Base-by-base conservation (phyloP, 2,797 vertebrate species). In the Helarctos malayanus region DNA sequence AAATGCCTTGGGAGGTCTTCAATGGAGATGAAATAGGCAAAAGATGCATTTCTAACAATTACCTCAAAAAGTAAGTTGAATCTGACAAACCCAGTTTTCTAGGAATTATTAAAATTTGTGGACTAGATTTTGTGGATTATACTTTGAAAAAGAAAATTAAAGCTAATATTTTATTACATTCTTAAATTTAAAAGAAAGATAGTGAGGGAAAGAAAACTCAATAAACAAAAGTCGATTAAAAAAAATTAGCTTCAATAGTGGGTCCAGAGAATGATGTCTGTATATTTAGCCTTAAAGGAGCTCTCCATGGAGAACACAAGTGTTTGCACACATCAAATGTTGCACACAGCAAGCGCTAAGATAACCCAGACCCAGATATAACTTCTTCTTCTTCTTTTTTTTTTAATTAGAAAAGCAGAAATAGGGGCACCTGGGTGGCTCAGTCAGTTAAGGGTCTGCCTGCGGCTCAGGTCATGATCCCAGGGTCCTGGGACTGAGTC, bases 71-170 rank as follows among this genome's bases (percentile, higher is more conserved):
- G 29, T 78, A 63, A 93, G 69, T 68, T 97, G 63, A 29, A 71
- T 80, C 32, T 88, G 68, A 83, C 61, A 93, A 27, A 73, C 21
- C 32, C 12, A 93, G 32, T 80, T 83, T 61, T 90, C 52, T 49
- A 97, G 54, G 9, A 96, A 90, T 83, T 91, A 69, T 73, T 91
- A 52, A 97, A 90, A 91, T 85, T 18, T 75, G 35, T 88, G 54
- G 75, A 89, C 89, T 95, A 83, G 38, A 81, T 89, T 97, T 97
- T 78, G 21, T 79, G 6, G 52, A 32, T 68, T 71, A 59, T 82
- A 59, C 23, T 91, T 96, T 92, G 81, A 92, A 94, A 94, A 93
- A 86, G 21, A 86, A 76, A 95, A 88, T 76, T 41, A 61, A 95
- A 80, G 71, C 89, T 47, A 94, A 84, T 82, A 78, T 13, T 82